These are phyloP conservation scores for Cancer borealis DNA, from an alignment of 2,888 invertebrate species.

Conservation along the genomic window DNA sequence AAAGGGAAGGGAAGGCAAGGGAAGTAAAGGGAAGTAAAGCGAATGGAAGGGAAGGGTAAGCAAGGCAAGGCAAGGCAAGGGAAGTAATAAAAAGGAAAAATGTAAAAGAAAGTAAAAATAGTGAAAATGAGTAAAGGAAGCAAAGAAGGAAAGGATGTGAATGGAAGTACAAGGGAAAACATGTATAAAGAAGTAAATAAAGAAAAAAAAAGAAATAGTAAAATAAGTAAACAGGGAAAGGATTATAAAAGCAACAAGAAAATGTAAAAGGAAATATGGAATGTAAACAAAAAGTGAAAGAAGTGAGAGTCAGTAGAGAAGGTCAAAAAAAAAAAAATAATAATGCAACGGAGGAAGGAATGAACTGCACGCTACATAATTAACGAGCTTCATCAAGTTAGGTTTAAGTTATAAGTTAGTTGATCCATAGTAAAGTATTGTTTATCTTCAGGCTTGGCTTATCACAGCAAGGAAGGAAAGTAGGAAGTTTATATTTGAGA, in stretches of 20 bases:
- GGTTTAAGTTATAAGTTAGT: neutral
- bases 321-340: neutral
- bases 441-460: conserved; percentile 32
- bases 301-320: no score
- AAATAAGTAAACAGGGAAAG: neutral
- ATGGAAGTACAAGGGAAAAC: neutral
- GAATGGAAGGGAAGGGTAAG: no score
- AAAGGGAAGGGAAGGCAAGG: neutral
- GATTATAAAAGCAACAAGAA: neutral
- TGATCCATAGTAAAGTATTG: conserved; percentile 43
- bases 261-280: neutral
- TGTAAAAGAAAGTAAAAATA: neutral
- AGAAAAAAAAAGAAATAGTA: neutral
- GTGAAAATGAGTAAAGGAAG: neutral
- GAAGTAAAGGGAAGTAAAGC: neutral
- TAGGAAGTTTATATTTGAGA: conserved; percentile 1
- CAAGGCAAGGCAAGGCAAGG: no score
- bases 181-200: neutral
- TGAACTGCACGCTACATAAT: neutral
- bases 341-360: neutral
- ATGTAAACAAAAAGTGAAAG: neutral
- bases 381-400: neutral
- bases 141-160: neutral
- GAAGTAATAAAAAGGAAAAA: no score
- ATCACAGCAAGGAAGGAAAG: neutral